Percentiles rank a stretch among this genome's conserved stretches.
Conservation (phyloP, 1,140 invertebrate genomes). For the Leptinotarsa texana region DNA sequence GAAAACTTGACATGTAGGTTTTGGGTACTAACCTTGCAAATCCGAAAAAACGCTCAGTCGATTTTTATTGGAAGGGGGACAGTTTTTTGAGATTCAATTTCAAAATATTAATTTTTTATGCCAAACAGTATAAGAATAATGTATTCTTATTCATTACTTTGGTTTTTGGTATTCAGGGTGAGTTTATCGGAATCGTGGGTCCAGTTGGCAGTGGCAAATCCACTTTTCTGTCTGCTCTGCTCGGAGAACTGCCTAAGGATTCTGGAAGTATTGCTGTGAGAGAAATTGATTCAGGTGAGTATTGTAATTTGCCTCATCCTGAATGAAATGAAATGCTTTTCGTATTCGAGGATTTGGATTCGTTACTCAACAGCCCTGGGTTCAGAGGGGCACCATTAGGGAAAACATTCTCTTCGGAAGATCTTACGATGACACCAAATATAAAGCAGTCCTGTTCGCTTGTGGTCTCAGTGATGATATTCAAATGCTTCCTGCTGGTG, state of each 20-base stretch:
- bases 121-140: too few species aligned
- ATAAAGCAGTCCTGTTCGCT: constrained; percentile 76
- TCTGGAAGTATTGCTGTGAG: constrained; percentile 66
- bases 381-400: constrained; percentile 84
- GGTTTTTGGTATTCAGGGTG: constrained; percentile 56
- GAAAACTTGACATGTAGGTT: too few species aligned
- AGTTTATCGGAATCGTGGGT: constrained; percentile 74
- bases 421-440: constrained; percentile 75
- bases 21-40: too few species aligned
- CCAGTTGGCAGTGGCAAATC: constrained; percentile 79
- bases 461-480: constrained; percentile 83
- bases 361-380: constrained; percentile 89
- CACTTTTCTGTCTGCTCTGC: constrained; percentile 71
- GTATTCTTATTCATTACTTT: not conserved
- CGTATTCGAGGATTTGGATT: constrained; percentile 75
- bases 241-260: constrained; percentile 73
- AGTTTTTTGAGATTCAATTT: too few species aligned
- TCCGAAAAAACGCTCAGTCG: too few species aligned
- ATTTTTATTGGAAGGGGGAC: too few species aligned
- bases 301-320: not conserved
- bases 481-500: constrained; percentile 52
- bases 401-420: constrained; percentile 94
- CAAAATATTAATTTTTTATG: too few species aligned
- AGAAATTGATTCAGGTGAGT: constrained; percentile 64
- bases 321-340: not conserved